Evolutionary conservation across 2,888 invertebrate species (phyloP).

Genomic region (Clepsis dumicolana): DNA sequence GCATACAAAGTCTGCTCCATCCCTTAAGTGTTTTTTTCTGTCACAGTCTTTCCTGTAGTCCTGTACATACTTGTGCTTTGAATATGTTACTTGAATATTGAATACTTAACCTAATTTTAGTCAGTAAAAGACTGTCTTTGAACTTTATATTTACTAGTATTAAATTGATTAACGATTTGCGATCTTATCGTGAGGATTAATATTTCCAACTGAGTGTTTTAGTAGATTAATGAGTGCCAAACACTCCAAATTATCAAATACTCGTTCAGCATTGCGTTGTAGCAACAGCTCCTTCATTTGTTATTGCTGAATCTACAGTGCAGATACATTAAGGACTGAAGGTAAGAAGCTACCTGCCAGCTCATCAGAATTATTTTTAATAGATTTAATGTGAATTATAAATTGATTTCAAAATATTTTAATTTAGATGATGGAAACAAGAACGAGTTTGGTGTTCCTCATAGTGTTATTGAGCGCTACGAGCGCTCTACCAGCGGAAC

Average conservation of each 20-base stretch:
- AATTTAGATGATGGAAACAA: neutral
- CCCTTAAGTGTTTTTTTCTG: no score
- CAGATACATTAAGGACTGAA: neutral
- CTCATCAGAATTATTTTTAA: neutral
- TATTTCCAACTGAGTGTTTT: neutral
- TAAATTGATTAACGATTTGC: neutral
- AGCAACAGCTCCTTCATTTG: neutral
- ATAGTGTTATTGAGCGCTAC: neutral
- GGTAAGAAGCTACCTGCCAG: neutral
- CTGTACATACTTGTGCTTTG: no score
- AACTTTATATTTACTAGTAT: neutral
- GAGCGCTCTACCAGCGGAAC: neutral
- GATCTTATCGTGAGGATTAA: constrained; percentile 4
- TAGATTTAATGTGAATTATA: neutral
- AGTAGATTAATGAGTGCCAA: neutral
- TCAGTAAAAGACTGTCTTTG: neutral
- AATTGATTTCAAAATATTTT: neutral
- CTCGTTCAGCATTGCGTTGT: neutral
- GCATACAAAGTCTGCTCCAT: no score
- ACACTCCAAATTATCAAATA: neutral
- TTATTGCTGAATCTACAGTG: neutral
- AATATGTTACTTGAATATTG: no score
- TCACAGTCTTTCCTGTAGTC: no score
- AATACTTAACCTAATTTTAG: no score
- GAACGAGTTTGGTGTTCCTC: neutral